Conservation (phyloP, 2,797 vertebrate species). For the Podarcis lilfordi region DNA sequence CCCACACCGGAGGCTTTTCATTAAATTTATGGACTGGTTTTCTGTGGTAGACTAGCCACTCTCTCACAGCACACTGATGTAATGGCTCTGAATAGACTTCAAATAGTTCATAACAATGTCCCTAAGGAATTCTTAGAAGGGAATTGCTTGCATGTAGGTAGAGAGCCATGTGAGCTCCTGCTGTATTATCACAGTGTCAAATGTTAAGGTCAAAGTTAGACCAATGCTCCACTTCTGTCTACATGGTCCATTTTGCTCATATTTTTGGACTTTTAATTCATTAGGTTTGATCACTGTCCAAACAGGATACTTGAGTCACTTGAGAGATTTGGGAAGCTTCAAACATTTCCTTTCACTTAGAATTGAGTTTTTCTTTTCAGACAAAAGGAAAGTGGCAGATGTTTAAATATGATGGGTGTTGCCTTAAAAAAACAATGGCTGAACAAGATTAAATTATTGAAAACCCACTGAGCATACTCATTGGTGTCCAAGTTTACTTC, state of each 20-base stretch:
- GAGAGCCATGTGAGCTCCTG: neutral
- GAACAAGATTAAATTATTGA: slow-evolving; percentile 36
- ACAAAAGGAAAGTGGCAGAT: slow-evolving; percentile 44
- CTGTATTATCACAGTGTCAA: neutral
- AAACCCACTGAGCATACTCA: slow-evolving; percentile 19
- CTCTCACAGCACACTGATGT: neutral
- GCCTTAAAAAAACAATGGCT: slow-evolving; percentile 43
- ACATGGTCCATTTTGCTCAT: neutral
- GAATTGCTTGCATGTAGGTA: neutral
- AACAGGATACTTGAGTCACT: slow-evolving; percentile 45
- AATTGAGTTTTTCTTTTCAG: slow-evolving; percentile 12
- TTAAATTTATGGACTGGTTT: neutral
- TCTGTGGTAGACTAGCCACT: neutral
- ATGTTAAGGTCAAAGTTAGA: neutral
- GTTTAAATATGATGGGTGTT: slow-evolving; percentile 40
- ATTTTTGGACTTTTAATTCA: neutral
- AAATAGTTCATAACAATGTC: neutral
- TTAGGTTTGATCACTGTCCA: slow-evolving; percentile 25
- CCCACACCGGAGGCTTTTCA: neutral
- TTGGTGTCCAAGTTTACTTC: slow-evolving; percentile 27
- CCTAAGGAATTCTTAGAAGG: neutral
- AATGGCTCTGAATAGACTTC: neutral
- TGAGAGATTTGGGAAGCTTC: slow-evolving; percentile 35
- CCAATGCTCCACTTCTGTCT: neutral
- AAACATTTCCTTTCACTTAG: slow-evolving; percentile 39